Evolutionary conservation across 1,140 invertebrate species (phyloP).

Genomic region (Neodiprion virginianus): DNA sequence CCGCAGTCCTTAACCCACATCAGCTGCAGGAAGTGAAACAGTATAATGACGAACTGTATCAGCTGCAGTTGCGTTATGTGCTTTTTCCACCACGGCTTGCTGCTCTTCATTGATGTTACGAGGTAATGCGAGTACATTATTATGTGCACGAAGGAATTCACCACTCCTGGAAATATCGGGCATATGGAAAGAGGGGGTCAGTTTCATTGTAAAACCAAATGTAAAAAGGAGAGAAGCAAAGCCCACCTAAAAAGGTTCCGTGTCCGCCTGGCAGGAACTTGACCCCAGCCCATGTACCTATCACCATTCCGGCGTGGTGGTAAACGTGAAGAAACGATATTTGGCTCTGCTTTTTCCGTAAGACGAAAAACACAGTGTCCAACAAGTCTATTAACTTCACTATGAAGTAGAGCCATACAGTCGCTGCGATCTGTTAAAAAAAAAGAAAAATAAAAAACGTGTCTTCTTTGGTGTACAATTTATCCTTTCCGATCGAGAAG

Average conservation of each 20-base stretch:
- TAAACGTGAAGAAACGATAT: slow-evolving; percentile 87
- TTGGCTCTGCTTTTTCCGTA: slow-evolving; percentile 86
- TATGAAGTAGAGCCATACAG: slow-evolving; percentile 70
- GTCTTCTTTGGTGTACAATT: too few species aligned
- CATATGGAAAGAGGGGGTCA: slow-evolving; percentile 15
- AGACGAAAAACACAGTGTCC: slow-evolving; percentile 85
- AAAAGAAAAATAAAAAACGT: slow-evolving; percentile 12
- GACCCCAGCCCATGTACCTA: slow-evolving; percentile 68
- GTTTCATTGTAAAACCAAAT: not conserved
- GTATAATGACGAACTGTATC: slow-evolving; percentile 78
- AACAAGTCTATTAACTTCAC: slow-evolving; percentile 73
- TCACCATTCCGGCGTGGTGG: slow-evolving; percentile 82
- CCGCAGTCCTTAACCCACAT: slow-evolving; percentile 74
- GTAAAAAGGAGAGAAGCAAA: not conserved
- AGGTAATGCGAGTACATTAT: slow-evolving; percentile 85
- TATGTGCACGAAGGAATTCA: slow-evolving; percentile 79
- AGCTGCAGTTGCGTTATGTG: slow-evolving; percentile 77
- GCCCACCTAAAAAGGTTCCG: slow-evolving; percentile 61
- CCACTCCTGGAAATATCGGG: slow-evolving; percentile 63
- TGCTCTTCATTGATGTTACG: slow-evolving; percentile 64
- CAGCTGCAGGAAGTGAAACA: slow-evolving; percentile 71
- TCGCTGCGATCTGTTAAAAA: slow-evolving; percentile 56
- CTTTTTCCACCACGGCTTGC: slow-evolving; percentile 77
- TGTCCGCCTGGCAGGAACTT: slow-evolving; percentile 70
- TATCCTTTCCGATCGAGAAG: too few species aligned